Evolutionary conservation across 2,797 vertebrate genomes (phyloP).

Genomic region (Acanthurus tractus): DNA sequence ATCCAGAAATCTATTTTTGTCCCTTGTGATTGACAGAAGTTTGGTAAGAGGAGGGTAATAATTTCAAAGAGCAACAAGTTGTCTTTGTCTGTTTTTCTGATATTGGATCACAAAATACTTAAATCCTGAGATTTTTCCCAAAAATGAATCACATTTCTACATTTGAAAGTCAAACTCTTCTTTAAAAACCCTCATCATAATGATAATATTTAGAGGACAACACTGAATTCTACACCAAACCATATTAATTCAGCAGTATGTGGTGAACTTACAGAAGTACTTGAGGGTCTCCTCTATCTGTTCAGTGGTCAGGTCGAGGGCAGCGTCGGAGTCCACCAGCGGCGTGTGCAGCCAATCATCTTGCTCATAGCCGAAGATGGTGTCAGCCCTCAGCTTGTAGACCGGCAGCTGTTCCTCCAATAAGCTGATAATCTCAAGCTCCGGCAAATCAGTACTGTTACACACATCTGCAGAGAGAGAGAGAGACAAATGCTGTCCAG

Average conservation of each 20-base stretch:
- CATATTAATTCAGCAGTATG: background rate
- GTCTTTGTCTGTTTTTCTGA: background rate
- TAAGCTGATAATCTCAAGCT: conserved; percentile 99
- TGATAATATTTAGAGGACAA: background rate
- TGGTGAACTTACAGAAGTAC: conserved; percentile 94
- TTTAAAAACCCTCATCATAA: background rate
- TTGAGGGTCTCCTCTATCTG: conserved; percentile 99
- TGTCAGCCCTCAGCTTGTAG: conserved; percentile 97
- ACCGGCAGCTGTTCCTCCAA: conserved; percentile 98
- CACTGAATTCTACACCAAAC: background rate
- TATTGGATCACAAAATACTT: background rate
- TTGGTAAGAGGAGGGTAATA: background rate
- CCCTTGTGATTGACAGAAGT: background rate
- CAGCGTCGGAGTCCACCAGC: conserved; percentile 90
- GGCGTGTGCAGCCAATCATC: conserved; percentile 99
- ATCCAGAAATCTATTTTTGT: background rate
- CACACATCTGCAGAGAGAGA: conserved; percentile 91
- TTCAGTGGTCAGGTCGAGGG: conserved; percentile 93
- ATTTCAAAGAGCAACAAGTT: background rate
- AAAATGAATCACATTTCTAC: background rate
- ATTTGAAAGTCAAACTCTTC: background rate
- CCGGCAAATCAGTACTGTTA: conserved; percentile 97
- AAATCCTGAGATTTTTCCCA: background rate
- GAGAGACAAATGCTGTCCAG: conserved; percentile 20
- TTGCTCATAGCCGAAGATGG: conserved; percentile 97